These are phyloP conservation scores for Popillia japonica DNA, from an alignment of 1,140 invertebrate species.

Conservation along the genomic window DNA sequence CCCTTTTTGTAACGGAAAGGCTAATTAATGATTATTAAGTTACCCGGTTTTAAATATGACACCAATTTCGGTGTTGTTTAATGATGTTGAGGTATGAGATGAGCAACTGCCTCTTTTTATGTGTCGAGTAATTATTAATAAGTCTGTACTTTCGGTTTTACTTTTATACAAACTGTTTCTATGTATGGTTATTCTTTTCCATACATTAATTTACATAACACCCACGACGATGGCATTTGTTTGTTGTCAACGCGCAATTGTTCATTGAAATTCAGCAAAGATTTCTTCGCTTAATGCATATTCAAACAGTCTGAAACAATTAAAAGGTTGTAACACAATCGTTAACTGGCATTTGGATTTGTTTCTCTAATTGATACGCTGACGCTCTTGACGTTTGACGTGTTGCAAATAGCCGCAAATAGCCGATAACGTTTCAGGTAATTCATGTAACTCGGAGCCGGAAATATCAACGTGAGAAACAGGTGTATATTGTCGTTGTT, in stretches of 20 bases:
- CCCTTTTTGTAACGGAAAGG: background rate
- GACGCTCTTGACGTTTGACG: no score
- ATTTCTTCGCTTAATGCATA: background rate
- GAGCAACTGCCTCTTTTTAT: no score
- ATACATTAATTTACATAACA: background rate
- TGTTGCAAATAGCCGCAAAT: no score
- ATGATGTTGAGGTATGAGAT: no score
- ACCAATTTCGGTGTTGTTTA: no score
- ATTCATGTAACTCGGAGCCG: no score
- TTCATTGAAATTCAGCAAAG: background rate
- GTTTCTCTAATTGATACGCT: no score
- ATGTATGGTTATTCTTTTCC: background rate
- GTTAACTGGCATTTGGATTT: background rate
- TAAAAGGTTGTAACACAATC: background rate
- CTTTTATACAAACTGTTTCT: background rate
- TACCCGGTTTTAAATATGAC: no score
- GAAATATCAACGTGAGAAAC: no score
- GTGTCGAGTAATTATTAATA: background rate
- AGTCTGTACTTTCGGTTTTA: background rate
- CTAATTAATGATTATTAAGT: background rate
- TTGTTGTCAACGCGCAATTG: background rate
- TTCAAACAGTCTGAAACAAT: conserved; percentile 2
- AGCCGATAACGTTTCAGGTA: no score
- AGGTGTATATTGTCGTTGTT: no score
- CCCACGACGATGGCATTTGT: background rate